These are phyloP conservation scores for Sussaba pulchella DNA, from an alignment of 2,888 invertebrate species.

Conservation along the genomic window DNA sequence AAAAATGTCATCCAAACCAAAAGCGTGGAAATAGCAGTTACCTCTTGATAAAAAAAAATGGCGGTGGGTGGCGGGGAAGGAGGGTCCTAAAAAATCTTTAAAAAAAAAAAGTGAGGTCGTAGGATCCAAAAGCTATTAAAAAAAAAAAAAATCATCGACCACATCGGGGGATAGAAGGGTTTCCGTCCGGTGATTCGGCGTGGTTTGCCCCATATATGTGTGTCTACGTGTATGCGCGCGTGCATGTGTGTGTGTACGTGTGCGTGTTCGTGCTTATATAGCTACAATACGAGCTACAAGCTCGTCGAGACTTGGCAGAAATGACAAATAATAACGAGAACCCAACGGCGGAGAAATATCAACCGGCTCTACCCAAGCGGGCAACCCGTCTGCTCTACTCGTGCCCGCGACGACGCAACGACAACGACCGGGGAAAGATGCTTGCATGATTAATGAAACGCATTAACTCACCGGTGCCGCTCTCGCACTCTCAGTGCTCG, in stretches of 20 bases:
- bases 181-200: no score
- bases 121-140: no score
- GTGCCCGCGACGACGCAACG: conserved; percentile 9
- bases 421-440: conserved; percentile 59
- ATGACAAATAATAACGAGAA: conserved; percentile 80
- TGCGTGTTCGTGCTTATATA: background rate
- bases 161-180: no score
- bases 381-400: background rate
- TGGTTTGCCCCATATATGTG: no score
- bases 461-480: conserved; percentile 73
- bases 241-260: background rate
- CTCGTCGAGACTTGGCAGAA: conserved; percentile 58
- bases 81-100: no score
- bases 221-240: no score
- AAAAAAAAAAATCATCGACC: no score
- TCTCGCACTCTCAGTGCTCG: conserved; percentile 22
- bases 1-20: no score
- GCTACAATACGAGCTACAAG: background rate
- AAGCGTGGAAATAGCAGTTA: no score
- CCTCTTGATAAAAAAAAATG: background rate
- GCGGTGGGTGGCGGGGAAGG: no score
- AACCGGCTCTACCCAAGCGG: conserved; percentile 58
- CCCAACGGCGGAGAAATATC: conserved; percentile 70
- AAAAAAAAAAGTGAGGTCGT: no score
- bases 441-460: conserved; percentile 79